phyloP scores from a whole-genome alignment of 2,113 vertebrate species.

The Potamarius usumacintae region DNA sequence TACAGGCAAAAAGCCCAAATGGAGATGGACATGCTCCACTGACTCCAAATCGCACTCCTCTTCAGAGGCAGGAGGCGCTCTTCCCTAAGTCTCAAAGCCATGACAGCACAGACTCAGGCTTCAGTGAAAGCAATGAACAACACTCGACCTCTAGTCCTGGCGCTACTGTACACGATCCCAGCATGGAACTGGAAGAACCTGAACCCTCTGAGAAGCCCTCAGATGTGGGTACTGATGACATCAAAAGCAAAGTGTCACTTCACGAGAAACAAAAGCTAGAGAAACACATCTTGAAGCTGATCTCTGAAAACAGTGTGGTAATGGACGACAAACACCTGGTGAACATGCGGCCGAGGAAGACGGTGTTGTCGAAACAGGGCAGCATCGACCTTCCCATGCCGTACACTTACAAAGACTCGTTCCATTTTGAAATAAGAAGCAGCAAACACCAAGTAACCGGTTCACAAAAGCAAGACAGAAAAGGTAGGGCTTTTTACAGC shows the following conservation, averaged over 20 bases:
- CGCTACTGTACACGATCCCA: constrained; percentile 71
- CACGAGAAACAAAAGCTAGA: constrained; percentile 83
- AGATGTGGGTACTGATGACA: constrained; percentile 53
- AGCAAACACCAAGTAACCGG: constrained; percentile 66
- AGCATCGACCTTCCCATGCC: constrained; percentile 95
- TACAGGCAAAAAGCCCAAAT: constrained; percentile 3
- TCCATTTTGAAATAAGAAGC: constrained; percentile 89
- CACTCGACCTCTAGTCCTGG: constrained; percentile 72
- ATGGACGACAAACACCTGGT: constrained; percentile 89
- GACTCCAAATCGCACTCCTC: constrained; percentile 62
- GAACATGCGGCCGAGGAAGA: constrained; percentile 89
- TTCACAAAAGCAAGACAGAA: constrained; percentile 68
- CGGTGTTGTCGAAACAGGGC: constrained; percentile 87
- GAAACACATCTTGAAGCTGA: constrained; percentile 88
- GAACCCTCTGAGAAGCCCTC: constrained; percentile 10
- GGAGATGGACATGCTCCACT: constrained; percentile 54
- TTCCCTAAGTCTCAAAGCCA: constrained; percentile 86
- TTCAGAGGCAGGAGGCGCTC: constrained; percentile 81
- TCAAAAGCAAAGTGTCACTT: constrained; percentile 56
- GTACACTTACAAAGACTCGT: constrained; percentile 94
- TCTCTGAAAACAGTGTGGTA: constrained; percentile 89
- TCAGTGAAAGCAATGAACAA: constrained; percentile 87
- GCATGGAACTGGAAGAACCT: constrained; percentile 56
- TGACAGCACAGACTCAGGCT: constrained; percentile 94
- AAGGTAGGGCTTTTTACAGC: constrained; percentile 74